phyloP scores from a whole-genome alignment of 2,113 vertebrate genomes.

The Rana temporaria region DNA sequence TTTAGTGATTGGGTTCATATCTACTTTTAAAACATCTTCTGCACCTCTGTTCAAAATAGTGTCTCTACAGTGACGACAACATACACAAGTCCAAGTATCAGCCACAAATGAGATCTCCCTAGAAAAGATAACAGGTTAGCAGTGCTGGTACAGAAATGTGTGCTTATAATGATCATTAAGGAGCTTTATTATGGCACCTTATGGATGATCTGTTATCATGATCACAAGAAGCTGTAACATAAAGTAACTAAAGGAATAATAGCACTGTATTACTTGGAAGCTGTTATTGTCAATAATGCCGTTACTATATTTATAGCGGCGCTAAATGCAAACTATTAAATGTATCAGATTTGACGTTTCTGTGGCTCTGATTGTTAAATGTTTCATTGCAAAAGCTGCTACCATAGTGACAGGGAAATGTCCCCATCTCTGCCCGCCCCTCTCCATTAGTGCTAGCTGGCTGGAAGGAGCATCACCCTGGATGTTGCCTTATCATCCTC shows the following conservation, averaged over 20 bases:
- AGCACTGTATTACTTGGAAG: background rate
- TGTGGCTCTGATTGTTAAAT: background rate
- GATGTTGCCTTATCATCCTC: conserved; percentile 28
- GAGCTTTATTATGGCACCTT: too few species aligned
- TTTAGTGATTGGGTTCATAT: too few species aligned
- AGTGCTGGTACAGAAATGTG: too few species aligned
- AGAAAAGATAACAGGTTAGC: too few species aligned
- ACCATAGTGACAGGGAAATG: conserved; percentile 40
- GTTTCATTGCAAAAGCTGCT: conserved; percentile 14
- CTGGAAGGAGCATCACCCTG: conserved; percentile 17
- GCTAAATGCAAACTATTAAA: background rate
- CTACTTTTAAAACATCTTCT: too few species aligned
- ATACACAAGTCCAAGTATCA: too few species aligned
- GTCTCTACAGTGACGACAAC: too few species aligned
- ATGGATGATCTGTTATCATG: background rate
- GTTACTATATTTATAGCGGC: background rate
- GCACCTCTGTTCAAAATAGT: too few species aligned
- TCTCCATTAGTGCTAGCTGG: conserved; percentile 30
- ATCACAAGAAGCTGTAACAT: background rate
- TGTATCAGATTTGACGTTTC: conserved; percentile 14
- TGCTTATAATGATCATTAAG: too few species aligned
- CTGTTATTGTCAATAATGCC: background rate
- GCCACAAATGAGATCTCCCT: too few species aligned
- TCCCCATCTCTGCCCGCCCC: conserved; percentile 5
- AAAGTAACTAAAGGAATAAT: background rate